Percentiles rank a stretch among this genome's conserved stretches.
Conservation (phyloP, 2,113 vertebrate genomes). For the Actenoides lindsayi region DNA sequence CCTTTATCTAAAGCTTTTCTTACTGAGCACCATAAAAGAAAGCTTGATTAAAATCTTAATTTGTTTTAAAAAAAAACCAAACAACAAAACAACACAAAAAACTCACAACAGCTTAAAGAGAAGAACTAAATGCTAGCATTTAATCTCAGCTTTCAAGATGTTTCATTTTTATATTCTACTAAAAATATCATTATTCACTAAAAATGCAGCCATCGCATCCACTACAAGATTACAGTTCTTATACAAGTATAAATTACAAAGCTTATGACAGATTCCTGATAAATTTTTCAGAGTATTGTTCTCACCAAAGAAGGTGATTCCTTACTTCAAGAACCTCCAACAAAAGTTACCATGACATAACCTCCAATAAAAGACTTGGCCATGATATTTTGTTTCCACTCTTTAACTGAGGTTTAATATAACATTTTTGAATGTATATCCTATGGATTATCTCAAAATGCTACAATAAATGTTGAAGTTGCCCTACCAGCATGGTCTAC, state of each 20-base stretch:
- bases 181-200: background rate
- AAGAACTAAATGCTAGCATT: background rate
- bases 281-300: background rate
- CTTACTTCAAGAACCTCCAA: background rate
- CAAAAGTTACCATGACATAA: background rate
- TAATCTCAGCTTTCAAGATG: background rate
- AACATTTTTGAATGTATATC: background rate
- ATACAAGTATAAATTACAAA: background rate
- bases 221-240: background rate
- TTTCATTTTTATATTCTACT: background rate
- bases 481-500: background rate
- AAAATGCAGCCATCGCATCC: background rate
- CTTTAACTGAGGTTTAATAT: background rate
- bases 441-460: background rate
- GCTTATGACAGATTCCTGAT: background rate
- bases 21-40: background rate
- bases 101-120: background rate
- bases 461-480: background rate
- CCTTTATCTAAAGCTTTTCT: background rate
- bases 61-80: background rate
- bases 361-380: no score
- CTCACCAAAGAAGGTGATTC: background rate
- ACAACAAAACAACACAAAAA: no score
- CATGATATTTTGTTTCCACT: background rate
- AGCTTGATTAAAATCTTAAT: background rate